Evolutionary conservation across 53 echinoderm and acorn worm genomes (phyloP), one percentile per base, ranked within the genome.

Genomic region (Mesocentrotus franciscanus): DNA sequence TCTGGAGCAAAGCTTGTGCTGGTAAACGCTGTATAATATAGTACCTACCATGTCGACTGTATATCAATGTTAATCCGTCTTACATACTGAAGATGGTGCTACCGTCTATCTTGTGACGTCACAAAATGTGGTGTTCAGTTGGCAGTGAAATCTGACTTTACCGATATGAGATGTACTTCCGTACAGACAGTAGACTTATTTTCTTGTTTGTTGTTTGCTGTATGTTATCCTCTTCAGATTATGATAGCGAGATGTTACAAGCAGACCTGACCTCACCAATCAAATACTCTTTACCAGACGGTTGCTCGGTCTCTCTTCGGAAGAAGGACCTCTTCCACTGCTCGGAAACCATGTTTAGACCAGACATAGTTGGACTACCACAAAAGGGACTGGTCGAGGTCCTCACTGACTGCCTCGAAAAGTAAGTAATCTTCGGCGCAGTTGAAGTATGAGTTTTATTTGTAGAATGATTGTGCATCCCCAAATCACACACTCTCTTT

Each of bases 311-410:
- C 33, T 85, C 94, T 18, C 72, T 97, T 0, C 95, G 94, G 27
- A 91, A 90, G 74, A 36, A 61, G 26, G 95, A 96, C 30, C 96
- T 97, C 22, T 96, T 96, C 91, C 92, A 95, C 26, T 97, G 98
- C 93, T 95, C 98, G 0, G 98, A 98, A 76, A 95, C 97, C 27
- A 91, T 98, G 56, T 98, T 98, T 64, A 95, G 94, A 68, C 98
- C 98, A 2, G 94, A 94, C 29, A 56, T 96, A 15, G 94, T 96
- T 35, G 97, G 98, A 11, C 90, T 96, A 30, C 32, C 85, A 3
- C 97, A 97, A 56, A 75, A 96, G 34, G 98, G 98, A 27, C 85
- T 98, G 90, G 95, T 96, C 30, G 93, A 97, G 33, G 94, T 98
- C 33, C 95, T 98, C 34, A 93, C 93, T 71, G 97, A 97, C 57